phyloP scores from a whole-genome alignment of 2,888 invertebrate genomes.

The Anarsia innoxiella region DNA sequence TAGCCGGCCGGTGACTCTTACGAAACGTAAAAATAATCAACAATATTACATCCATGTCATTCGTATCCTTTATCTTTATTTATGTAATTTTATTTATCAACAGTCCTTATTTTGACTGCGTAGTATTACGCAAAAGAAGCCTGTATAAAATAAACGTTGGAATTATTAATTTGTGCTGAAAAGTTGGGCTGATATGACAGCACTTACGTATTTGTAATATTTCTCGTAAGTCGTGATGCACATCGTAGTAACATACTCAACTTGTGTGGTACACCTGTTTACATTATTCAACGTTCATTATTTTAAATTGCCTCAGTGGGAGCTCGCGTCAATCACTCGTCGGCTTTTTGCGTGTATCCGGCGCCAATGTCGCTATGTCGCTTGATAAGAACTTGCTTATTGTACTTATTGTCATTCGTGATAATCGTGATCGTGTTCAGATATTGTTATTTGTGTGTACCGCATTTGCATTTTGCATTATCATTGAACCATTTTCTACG shows the following conservation, averaged over 20 bases:
- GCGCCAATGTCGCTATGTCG: conserved; percentile 40
- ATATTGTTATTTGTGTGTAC: too few relatives aligned
- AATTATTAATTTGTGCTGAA: too few relatives aligned
- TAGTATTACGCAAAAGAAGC: too few relatives aligned
- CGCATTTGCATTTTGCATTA: conserved; percentile 1
- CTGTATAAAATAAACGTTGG: too few relatives aligned
- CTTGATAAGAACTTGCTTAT: conserved; percentile 7
- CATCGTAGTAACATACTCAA: conserved; percentile 24
- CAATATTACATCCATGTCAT: conserved; percentile 16
- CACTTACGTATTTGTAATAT: too few relatives aligned
- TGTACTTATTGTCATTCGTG: too few relatives aligned
- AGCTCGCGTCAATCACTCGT: conserved; percentile 35
- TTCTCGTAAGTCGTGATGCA: conserved; percentile 15
- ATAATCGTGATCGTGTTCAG: conserved; percentile 1
- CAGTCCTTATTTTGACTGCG: too few relatives aligned
- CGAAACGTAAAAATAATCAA: conserved; percentile 10
- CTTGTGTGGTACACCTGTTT: conserved; percentile 26
- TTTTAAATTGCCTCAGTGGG: conserved; percentile 33
- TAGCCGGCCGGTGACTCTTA: conserved; percentile 20
- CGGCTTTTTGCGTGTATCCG: conserved; percentile 33
- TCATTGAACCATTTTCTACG: conserved; percentile 5
- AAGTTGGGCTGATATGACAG: too few relatives aligned
- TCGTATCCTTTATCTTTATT: conserved; percentile 14
- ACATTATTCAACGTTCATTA: conserved; percentile 37
- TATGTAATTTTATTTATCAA: conserved; percentile 7